A percentile compares a stretch with the other conserved stretches of the same genome.
Conservation (phyloP, 2,113 vertebrate species). For the Macrotus californicus region DNA sequence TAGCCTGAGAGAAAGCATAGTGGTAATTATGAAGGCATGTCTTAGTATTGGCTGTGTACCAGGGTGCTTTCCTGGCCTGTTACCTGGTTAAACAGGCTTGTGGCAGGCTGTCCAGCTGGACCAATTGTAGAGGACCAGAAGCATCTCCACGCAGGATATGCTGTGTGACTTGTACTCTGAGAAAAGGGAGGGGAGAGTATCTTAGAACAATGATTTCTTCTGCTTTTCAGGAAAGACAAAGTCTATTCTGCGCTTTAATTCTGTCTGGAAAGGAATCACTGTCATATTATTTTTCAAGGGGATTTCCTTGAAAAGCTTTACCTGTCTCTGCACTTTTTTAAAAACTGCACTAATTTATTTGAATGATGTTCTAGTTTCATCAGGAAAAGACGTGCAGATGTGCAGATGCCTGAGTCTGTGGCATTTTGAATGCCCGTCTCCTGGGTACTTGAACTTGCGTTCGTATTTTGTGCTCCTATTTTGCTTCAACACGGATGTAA, state of each 20-base stretch:
- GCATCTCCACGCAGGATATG: not conserved
- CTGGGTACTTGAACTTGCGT: not conserved
- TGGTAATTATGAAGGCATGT: not conserved
- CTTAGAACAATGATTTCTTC: conserved; percentile 28
- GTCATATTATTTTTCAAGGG: not conserved
- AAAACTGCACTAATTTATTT: not conserved
- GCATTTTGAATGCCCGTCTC: not conserved
- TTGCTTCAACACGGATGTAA: not conserved
- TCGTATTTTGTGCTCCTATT: not conserved
- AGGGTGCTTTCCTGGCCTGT: not conserved
- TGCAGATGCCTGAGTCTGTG: not conserved
- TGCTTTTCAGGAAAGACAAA: not conserved
- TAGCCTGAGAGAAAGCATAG: not conserved
- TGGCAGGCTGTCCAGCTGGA: not conserved
- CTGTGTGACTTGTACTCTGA: not conserved
- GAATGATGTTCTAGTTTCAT: not conserved
- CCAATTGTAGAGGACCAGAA: not conserved
- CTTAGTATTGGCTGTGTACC: not conserved
- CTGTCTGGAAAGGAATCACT: conserved; percentile 6
- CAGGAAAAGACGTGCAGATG: not conserved
- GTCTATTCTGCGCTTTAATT: not conserved
- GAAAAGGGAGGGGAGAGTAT: not conserved
- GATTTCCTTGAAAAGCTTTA: not conserved
- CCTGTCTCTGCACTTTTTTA: not conserved
- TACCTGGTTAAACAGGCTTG: not conserved